Conservation (phyloP, 2,113 vertebrate genomes). For the Eurystomus gularis region DNA sequence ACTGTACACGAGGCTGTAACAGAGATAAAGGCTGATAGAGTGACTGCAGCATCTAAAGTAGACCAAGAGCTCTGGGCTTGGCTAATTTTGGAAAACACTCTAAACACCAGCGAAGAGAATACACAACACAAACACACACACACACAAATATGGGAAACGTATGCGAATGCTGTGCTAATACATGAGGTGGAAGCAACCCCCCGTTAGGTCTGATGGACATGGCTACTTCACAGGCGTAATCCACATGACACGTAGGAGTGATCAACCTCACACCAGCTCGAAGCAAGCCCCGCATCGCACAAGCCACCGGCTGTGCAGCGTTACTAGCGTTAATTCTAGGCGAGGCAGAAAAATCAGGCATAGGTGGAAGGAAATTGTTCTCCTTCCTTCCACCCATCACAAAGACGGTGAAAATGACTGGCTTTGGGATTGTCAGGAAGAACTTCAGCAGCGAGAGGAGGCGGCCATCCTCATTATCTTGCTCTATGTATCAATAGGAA, state of each 20-base stretch:
- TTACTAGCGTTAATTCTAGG: fast-evolving
- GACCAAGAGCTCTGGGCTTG: not conserved
- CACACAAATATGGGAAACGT: no score
- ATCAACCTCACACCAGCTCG: not conserved
- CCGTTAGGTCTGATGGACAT: not conserved
- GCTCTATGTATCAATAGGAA: not conserved
- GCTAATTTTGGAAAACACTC: not conserved
- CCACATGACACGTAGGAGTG: fast-evolving
- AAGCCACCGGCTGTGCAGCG: not conserved
- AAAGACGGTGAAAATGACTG: not conserved
- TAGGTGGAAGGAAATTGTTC: not conserved
- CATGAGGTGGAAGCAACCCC: not conserved
- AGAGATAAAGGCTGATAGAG: not conserved
- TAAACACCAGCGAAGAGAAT: not conserved
- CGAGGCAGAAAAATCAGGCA: not conserved
- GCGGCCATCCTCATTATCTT: not conserved
- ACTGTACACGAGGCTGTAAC: not conserved
- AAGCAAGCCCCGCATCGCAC: fast-evolving
- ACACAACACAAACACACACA: not conserved
- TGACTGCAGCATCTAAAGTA: not conserved
- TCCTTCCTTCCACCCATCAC: not conserved
- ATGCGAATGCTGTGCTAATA: not conserved
- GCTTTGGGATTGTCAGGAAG: not conserved
- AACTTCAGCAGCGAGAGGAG: not conserved
- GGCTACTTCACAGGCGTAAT: not conserved